Conservation (phyloP, 2,888 invertebrate genomes). For the Parelbella ahira region DNA sequence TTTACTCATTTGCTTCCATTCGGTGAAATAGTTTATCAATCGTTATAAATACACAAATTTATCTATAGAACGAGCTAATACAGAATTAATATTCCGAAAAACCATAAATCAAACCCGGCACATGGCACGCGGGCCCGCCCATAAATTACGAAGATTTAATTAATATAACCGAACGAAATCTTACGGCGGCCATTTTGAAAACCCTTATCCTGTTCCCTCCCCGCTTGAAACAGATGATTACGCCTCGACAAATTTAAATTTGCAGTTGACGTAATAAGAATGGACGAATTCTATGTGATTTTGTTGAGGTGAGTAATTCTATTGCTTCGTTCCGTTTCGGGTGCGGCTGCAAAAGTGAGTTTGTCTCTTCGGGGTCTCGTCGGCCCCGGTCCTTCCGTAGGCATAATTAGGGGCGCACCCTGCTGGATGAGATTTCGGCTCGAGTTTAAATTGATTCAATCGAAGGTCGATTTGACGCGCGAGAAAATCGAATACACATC, state of each 20-base stretch:
- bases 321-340: neutral
- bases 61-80: constrained; percentile 40
- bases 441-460: constrained; percentile 77
- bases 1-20: too few relatives aligned
- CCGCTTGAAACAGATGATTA: constrained; percentile 74
- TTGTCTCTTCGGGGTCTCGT: constrained; percentile 36
- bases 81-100: constrained; percentile 57
- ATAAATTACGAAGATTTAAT: constrained; percentile 80
- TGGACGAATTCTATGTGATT: constrained; percentile 2
- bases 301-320: neutral
- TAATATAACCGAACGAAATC: constrained; percentile 77
- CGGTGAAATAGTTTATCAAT: too few relatives aligned
- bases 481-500: constrained; percentile 46
- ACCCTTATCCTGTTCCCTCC: constrained; percentile 58
- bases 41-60: constrained; percentile 28
- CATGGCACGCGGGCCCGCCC: constrained; percentile 57
- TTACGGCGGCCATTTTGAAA: constrained; percentile 75
- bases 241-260: constrained; percentile 52
- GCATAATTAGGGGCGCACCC: constrained; percentile 77
- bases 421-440: constrained; percentile 70
- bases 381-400: constrained; percentile 56
- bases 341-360: constrained; percentile 17
- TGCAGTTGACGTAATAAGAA: constrained; percentile 15
- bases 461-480: constrained; percentile 67
- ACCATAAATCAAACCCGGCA: constrained; percentile 69